A percentile compares a stretch with the other conserved stretches of the same genome.
Evolutionary conservation across 1,140 invertebrate genomes (phyloP).

Genomic region (Leptestheria dahalacensis): DNA sequence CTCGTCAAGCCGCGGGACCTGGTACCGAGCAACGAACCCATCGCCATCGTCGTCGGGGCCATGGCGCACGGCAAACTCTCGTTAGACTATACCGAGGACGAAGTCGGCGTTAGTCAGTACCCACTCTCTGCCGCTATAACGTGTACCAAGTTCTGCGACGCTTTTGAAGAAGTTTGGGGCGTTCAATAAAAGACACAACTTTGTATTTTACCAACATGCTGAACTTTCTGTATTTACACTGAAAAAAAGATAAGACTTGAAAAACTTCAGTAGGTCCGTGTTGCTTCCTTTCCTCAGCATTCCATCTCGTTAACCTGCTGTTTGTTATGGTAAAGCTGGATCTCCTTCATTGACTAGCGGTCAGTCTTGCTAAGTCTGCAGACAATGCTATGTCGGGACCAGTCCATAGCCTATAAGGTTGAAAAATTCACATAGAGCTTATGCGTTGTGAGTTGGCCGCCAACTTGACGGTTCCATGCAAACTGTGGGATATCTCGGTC

Average conservation of each 20-base stretch:
- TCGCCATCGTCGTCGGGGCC: slow-evolving; percentile 85
- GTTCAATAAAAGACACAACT: slow-evolving; percentile 40
- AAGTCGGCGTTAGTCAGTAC: slow-evolving; percentile 85
- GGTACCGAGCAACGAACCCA: slow-evolving; percentile 64
- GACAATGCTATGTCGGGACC: neutral
- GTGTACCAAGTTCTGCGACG: slow-evolving; percentile 89
- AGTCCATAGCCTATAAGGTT: slow-evolving; percentile 2
- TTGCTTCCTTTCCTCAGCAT: too few relatives aligned
- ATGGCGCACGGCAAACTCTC: slow-evolving; percentile 93
- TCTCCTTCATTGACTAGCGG: neutral
- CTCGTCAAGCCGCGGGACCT: slow-evolving; percentile 61
- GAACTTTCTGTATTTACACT: neutral
- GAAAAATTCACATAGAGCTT: neutral
- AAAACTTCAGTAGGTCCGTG: neutral
- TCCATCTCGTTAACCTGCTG: neutral
- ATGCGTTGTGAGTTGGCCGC: too few relatives aligned
- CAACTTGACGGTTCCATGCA: too few relatives aligned
- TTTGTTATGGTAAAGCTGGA: neutral
- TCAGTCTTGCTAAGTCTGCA: neutral
- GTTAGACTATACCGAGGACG: slow-evolving; percentile 79
- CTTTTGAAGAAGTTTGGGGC: slow-evolving; percentile 92
- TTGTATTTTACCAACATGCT: neutral
- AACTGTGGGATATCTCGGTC: too few relatives aligned
- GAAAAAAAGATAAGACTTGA: slow-evolving; percentile 5
- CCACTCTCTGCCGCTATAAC: slow-evolving; percentile 90